Conservation (phyloP, 1,140 invertebrate species). For the Cotesia vestalis region DNA sequence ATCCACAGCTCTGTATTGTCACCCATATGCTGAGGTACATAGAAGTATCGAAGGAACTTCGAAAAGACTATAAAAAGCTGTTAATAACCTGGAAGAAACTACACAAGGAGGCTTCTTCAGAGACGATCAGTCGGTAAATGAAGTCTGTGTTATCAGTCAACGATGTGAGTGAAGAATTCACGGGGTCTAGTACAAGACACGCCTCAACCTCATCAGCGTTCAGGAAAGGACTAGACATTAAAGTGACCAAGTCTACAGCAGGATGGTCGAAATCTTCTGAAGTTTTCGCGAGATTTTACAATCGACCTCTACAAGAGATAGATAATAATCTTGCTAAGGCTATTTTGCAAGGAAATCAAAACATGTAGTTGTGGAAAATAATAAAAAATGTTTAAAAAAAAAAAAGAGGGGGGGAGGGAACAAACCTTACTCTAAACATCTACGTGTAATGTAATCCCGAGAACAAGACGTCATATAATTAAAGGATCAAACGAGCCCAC, state of each 20-base stretch:
- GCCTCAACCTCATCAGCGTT: constrained; percentile 1
- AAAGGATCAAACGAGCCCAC: not conserved
- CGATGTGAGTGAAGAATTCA: not conserved
- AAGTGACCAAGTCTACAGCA: constrained; percentile 6
- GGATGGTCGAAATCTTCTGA: constrained; percentile 6
- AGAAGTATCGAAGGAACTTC: not conserved
- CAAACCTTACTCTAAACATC: not conserved
- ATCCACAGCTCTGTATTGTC: not conserved
- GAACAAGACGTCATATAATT: not conserved
- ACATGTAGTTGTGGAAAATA: too few relatives aligned
- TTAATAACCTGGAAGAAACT: not conserved
- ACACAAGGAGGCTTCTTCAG: not conserved
- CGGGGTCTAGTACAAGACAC: constrained; percentile 6
- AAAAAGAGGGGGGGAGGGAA: too few relatives aligned
- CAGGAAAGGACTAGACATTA: constrained; percentile 1
- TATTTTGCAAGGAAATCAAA: not conserved
- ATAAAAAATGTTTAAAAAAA: too few relatives aligned
- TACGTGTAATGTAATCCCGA: constrained; percentile 7
- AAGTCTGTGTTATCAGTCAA: constrained; percentile 8
- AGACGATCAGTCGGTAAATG: constrained; percentile 13
- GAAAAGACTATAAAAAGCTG: constrained; percentile 1
- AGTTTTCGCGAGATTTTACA: constrained; percentile 18
- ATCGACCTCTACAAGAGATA: not conserved
- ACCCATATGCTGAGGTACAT: not conserved
- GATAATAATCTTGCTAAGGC: not conserved